A percentile compares a stretch with the other conserved stretches of the same genome.
phyloP scores from a whole-genome alignment of 2,888 invertebrate genomes.

The Orchesellides sinensis region DNA sequence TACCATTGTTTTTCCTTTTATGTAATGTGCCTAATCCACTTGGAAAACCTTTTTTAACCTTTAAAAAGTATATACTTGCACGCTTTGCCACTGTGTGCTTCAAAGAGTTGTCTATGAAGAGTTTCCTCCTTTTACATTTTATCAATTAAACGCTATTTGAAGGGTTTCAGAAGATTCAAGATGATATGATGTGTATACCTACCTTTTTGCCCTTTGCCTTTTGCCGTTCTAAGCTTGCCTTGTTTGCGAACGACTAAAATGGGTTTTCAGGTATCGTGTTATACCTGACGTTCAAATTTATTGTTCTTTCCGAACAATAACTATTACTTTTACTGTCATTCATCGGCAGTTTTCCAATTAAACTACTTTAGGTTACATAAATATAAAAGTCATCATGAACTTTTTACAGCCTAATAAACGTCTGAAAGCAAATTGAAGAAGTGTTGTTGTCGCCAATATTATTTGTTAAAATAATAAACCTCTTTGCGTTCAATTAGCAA shows the following conservation, averaged over 20 bases:
- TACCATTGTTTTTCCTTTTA: conserved; percentile 7
- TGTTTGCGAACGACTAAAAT: background rate
- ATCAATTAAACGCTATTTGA: background rate
- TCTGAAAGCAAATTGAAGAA: no score
- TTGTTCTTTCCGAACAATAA: background rate
- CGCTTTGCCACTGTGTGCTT: background rate
- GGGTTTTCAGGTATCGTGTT: background rate
- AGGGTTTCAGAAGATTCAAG: background rate
- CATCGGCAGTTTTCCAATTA: conserved; percentile 30
- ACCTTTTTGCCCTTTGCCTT: background rate
- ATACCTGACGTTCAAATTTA: background rate
- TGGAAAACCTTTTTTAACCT: background rate
- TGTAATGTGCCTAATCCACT: background rate
- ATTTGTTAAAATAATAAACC: no score
- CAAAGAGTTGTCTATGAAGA: background rate
- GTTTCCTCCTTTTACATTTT: background rate
- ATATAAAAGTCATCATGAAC: no score
- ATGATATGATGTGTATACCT: no score
- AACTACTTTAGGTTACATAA: conserved; percentile 4
- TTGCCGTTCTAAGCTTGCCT: background rate
- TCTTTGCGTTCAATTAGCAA: no score
- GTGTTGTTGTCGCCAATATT: no score
- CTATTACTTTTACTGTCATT: background rate
- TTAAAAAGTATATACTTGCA: background rate
- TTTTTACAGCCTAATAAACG: no score